Evolutionary conservation across 2,888 invertebrate genomes (phyloP).

Genomic region (Eupeodes luniger): DNA sequence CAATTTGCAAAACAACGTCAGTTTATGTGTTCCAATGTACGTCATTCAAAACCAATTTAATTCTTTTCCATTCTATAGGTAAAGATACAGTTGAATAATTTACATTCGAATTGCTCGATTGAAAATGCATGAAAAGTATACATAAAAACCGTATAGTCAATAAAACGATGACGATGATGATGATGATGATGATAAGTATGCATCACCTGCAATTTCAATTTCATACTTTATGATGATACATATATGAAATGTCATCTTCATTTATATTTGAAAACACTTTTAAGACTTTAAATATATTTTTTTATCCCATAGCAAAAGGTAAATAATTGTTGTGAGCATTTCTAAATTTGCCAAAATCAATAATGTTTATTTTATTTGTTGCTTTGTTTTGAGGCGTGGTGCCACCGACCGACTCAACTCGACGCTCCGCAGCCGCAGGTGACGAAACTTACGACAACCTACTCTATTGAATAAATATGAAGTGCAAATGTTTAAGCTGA

Average conservation of each 20-base stretch:
- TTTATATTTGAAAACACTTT: background rate
- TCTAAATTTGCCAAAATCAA: background rate
- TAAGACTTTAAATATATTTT: background rate
- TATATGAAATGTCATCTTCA: background rate
- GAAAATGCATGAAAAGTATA: slow-evolving; percentile 5
- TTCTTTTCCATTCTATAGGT: background rate
- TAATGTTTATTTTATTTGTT: too few relatives aligned
- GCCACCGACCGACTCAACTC: background rate
- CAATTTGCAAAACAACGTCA: slow-evolving; percentile 4
- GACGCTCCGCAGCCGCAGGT: too few relatives aligned
- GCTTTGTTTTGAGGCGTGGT: background rate
- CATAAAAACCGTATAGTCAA: background rate
- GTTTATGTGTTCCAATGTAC: background rate
- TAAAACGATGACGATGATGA: background rate
- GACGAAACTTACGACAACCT: background rate
- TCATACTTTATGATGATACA: background rate
- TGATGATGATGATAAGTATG: background rate
- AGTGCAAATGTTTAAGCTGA: slow-evolving; percentile 12
- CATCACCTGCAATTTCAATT: background rate
- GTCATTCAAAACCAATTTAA: slow-evolving; percentile 23
- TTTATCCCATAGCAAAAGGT: too few relatives aligned
- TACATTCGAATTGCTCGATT: slow-evolving; percentile 47
- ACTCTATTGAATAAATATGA: background rate
- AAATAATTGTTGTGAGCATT: slow-evolving; percentile 5
- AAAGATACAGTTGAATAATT: background rate